phyloP scores from a whole-genome alignment of 2,797 vertebrate species.

The Smutsia temminckii region DNA sequence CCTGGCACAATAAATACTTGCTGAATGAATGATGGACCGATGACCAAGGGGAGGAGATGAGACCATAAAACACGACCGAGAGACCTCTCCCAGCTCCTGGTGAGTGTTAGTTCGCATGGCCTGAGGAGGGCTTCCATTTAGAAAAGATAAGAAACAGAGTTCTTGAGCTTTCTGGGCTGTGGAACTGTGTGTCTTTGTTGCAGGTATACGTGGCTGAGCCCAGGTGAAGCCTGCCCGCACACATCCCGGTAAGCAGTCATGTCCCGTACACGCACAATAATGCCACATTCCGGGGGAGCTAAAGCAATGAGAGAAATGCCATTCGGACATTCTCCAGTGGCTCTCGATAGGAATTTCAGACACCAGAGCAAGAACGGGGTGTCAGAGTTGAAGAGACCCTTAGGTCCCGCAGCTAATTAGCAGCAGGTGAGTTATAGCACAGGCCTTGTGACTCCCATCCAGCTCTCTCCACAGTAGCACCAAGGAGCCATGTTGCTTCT shows the following conservation, averaged over 20 bases:
- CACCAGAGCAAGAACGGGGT: not conserved
- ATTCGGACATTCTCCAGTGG: not conserved
- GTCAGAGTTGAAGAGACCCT: not conserved
- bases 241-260: accelerated
- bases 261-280: not conserved
- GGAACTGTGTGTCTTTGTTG: not conserved
- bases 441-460: not conserved
- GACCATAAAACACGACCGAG: too few relatives aligned
- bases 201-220: not conserved
- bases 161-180: not conserved
- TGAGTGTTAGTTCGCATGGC: not conserved
- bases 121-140: not conserved
- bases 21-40: not conserved
- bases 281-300: not conserved
- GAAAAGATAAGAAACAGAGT: not conserved
- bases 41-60: not conserved
- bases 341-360: not conserved
- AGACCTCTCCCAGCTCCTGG: not conserved
- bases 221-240: not conserved
- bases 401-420: not conserved
- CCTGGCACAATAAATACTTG: not conserved
- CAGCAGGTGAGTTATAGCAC: not conserved
- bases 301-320: not conserved
- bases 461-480: not conserved
- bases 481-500: accelerated